These are phyloP conservation scores for Lathamus discolor DNA, from an alignment of 2,113 vertebrate species.

Conservation along the genomic window DNA sequence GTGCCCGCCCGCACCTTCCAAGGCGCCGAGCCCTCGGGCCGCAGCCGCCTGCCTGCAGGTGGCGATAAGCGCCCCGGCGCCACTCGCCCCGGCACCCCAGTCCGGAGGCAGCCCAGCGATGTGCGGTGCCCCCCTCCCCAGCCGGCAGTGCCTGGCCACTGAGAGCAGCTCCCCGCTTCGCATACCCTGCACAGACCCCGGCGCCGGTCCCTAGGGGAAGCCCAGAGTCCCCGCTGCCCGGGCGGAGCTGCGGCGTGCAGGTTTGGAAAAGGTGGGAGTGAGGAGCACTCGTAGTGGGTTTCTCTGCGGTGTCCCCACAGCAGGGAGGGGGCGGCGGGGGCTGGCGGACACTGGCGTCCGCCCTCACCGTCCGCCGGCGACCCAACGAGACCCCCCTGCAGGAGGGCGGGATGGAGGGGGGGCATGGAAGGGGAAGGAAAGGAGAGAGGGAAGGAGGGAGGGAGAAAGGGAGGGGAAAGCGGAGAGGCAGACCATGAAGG, in stretches of 20 bases:
- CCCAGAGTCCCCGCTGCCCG: background rate
- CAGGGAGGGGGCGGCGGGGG: background rate
- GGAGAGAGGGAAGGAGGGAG: background rate
- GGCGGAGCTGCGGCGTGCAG: background rate
- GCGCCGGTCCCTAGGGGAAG: background rate
- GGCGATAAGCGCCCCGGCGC: constrained; percentile 56
- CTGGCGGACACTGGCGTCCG: background rate
- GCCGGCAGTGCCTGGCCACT: too few relatives aligned
- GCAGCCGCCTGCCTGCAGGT: constrained; percentile 61
- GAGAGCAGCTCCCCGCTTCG: background rate
- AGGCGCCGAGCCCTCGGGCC: background rate
- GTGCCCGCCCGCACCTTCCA: background rate
- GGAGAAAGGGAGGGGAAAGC: background rate
- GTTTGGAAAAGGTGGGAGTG: background rate
- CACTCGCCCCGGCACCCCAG: too few relatives aligned
- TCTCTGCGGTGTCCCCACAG: background rate
- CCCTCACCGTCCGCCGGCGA: background rate
- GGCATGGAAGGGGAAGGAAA: background rate
- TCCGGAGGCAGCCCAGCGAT: background rate
- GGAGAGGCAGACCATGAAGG: background rate
- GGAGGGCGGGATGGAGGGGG: background rate
- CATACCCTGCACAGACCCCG: too few relatives aligned
- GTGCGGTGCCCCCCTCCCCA: too few relatives aligned
- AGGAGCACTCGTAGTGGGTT: background rate
- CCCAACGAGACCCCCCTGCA: background rate